Evolutionary conservation across 35 echinoderm and acorn worm genomes (phyloP).

Genomic region (Amphiura filiformis): DNA sequence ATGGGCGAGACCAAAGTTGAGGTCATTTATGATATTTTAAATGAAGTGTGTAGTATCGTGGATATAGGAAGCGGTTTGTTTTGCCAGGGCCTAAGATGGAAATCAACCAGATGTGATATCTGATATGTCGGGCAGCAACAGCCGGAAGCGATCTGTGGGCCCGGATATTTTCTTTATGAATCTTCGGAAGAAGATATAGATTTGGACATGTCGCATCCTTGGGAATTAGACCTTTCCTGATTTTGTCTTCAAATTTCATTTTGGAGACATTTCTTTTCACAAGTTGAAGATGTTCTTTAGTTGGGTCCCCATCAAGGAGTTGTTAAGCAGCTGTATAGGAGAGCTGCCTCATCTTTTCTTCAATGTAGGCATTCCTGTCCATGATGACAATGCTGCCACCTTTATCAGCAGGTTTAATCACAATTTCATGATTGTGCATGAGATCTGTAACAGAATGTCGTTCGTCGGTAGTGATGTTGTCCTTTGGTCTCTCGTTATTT

Average conservation of each 20-base stretch:
- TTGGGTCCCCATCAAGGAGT: not conserved
- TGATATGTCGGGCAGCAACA: constrained; percentile 16
- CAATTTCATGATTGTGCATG: not conserved
- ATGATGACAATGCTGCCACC: not conserved
- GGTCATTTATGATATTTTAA: not conserved
- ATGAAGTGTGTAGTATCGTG: constrained; percentile 24
- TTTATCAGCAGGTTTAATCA: constrained; percentile 25
- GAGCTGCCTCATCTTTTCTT: not conserved
- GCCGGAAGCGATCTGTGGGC: not conserved
- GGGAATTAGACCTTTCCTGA: not conserved
- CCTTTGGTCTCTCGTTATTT: not conserved
- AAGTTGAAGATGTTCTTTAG: not conserved
- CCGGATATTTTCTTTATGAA: constrained; percentile 12
- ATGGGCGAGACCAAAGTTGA: too few species aligned
- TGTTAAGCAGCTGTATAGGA: not conserved
- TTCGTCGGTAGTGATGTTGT: not conserved
- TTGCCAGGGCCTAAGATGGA: constrained; percentile 13
- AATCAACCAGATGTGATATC: constrained; percentile 8
- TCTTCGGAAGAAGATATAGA: constrained; percentile 29
- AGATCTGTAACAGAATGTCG: not conserved
- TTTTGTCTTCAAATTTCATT: not conserved
- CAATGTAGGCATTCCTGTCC: not conserved
- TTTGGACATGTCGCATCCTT: not conserved
- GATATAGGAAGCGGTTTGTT: constrained; percentile 2
- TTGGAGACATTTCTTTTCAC: not conserved